Evolutionary conservation across 2,888 invertebrate genomes (phyloP).

Genomic region (Agriotes lineatus): DNA sequence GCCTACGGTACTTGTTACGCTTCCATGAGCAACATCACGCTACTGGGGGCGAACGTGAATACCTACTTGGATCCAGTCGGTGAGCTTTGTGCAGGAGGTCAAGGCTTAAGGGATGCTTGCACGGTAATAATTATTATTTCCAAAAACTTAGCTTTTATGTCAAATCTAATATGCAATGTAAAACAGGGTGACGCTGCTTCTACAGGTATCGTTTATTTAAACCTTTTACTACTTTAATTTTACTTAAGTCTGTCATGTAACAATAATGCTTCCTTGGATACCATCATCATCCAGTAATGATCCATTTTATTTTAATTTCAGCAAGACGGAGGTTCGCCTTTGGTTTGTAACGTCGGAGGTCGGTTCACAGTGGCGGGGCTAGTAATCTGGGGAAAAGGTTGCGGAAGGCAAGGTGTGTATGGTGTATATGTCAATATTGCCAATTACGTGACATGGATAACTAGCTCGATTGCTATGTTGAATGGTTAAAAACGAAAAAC

Average conservation of each 20-base stretch:
- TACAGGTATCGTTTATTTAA: no score
- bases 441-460: conserved; percentile 76
- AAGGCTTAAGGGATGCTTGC: conserved; percentile 58
- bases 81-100: conserved; percentile 63
- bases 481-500: no score
- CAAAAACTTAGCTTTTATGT: no score
- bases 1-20: conserved; percentile 66
- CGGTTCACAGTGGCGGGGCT: conserved; percentile 74
- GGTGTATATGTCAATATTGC: conserved; percentile 84
- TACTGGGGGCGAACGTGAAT: conserved; percentile 57
- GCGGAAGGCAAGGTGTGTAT: conserved; percentile 77
- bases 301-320: conserved; percentile 57
- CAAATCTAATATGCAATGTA: no score
- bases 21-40: conserved; percentile 51
- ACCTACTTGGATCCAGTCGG: conserved; percentile 56
- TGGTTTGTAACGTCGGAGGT: conserved; percentile 72
- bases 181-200: no score
- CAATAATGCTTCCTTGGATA: no score
- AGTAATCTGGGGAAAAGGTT: conserved; percentile 82
- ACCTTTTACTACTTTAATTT: no score
- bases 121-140: conserved; percentile 59
- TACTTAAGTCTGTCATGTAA: conserved; percentile 4
- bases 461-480: conserved; percentile 27
- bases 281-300: not conserved
- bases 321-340: conserved; percentile 82